Base-by-base conservation (phyloP, 1,140 invertebrate species). In the Ceratoteleas bidentatus region DNA sequence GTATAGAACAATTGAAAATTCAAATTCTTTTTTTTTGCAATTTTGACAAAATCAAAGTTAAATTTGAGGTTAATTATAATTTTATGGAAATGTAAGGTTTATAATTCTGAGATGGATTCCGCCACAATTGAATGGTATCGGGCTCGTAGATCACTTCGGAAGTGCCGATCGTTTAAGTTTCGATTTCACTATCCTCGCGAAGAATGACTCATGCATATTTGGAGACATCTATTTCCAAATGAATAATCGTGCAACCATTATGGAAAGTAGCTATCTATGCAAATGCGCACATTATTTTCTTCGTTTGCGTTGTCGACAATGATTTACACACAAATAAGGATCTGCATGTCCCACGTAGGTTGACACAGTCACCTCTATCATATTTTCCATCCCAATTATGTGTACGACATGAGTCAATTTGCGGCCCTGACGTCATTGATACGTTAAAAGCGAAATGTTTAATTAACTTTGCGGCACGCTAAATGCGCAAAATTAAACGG, bases 301-400 rank as follows among this genome's bases (percentile, higher is more conserved):
- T 64, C 47, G 52, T 75, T 58, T 34, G 58, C 13, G 15, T 43
- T 15, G 76, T 62, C 68, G 68, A 57, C 68, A 68, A 73, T 73
- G 62, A 66, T 68, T 73, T 79, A 60, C 54, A 73, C 68, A 79
- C 76, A 49, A 73, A 79, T 79, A 79, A 66, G 76, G 76, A 80
- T 80, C 68, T 45, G n/a, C 62, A 5, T 49, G 36, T 45, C 40
- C 50, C 24, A 64, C 69, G 77, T 74, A 70, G 60, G 76, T 61
- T 60, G 66, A 65, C 68, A 49, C 53, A 49, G 54, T 43, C 65
- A 49, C 66, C 49, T 66, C 66, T 72, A 43, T 13, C 36, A 15
- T 49, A 60, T 54, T 80, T 66, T 40, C 24, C 57, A 69, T 52
- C 33, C 61, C 57, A 68, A 70, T 65, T 69, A 66, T 33, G 53